phyloP scores from a whole-genome alignment of 2,888 invertebrate species.

The Ligdia adustata region DNA sequence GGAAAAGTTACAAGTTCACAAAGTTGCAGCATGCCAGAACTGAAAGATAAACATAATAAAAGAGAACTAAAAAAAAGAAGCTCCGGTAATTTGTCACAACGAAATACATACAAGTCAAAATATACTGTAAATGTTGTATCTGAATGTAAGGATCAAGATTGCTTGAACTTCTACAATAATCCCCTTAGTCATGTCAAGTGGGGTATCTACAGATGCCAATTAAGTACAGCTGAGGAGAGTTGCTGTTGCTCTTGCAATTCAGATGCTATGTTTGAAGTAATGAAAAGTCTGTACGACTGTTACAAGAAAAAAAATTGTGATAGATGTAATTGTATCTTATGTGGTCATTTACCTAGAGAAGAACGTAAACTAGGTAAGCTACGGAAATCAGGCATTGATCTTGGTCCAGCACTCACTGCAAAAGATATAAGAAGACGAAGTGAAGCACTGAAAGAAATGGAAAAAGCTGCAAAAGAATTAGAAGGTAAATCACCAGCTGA shows the following conservation, averaged over 20 bases:
- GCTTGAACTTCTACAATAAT: slow-evolving; percentile 27
- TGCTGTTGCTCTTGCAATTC: slow-evolving; percentile 67
- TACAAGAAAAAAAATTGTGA: slow-evolving; percentile 69
- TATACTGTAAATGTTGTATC: slow-evolving; percentile 36
- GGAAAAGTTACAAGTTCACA: slow-evolving; percentile 1
- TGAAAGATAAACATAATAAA: slow-evolving; percentile 4
- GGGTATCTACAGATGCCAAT: slow-evolving; percentile 53
- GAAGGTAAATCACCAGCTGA: slow-evolving; percentile 43
- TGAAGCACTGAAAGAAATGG: slow-evolving; percentile 7
- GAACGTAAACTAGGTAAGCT: slow-evolving; percentile 35
- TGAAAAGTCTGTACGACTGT: slow-evolving; percentile 70
- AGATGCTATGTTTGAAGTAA: slow-evolving; percentile 74
- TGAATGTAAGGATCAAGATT: slow-evolving; percentile 29
- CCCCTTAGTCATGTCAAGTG: slow-evolving; percentile 27
- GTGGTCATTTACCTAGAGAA: slow-evolving; percentile 52
- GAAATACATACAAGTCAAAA: slow-evolving; percentile 28
- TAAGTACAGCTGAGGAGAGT: slow-evolving; percentile 49
- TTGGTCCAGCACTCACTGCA: not conserved
- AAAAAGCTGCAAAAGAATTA: slow-evolving; percentile 27
- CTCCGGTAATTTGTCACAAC: slow-evolving; percentile 26
- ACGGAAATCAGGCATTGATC: slow-evolving; percentile 28
- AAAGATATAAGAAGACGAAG: not conserved
- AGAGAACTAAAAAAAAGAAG: slow-evolving; percentile 22
- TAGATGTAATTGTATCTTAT: slow-evolving; percentile 63
- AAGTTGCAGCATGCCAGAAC: slow-evolving; percentile 23